Percentiles rank a stretch among this genome's conserved stretches.
Evolutionary conservation across 2,113 vertebrate species (phyloP).

Genomic region (Ophiodon elongatus): DNA sequence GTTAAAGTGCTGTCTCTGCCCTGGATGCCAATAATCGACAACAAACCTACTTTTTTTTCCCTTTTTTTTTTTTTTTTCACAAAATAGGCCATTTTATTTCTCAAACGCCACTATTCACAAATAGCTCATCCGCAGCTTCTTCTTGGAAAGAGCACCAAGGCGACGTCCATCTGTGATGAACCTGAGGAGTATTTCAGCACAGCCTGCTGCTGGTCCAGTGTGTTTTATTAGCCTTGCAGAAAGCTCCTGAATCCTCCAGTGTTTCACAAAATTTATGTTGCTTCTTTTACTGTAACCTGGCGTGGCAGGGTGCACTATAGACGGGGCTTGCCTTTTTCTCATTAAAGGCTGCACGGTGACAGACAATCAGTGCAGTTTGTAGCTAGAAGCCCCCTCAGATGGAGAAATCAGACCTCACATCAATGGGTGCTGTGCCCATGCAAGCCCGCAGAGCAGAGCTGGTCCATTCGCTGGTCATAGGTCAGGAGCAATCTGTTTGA

Average conservation of each 20-base stretch:
- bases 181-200: conserved; percentile 45
- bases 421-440: conserved; percentile 6
- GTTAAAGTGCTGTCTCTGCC: conserved; percentile 42
- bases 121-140: conserved; percentile 15
- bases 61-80: not conserved
- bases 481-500: conserved; percentile 72
- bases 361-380: conserved; percentile 30
- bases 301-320: not conserved
- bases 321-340: conserved; percentile 6
- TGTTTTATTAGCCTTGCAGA: conserved; percentile 56
- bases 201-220: conserved; percentile 36
- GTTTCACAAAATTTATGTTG: conserved; percentile 51
- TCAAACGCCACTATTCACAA: conserved; percentile 20
- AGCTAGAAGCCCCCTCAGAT: conserved; percentile 26
- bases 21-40: conserved; percentile 43
- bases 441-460: conserved; percentile 25
- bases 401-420: conserved; percentile 26
- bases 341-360: conserved; percentile 32
- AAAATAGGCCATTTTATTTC: conserved; percentile 13
- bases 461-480: conserved; percentile 58
- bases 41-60: not conserved
- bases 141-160: conserved; percentile 35
- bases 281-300: conserved; percentile 42
- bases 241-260: conserved; percentile 50
- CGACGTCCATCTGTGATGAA: conserved; percentile 54